phyloP scores from a whole-genome alignment of 2,888 invertebrate genomes.

The Parnassius orleans region DNA sequence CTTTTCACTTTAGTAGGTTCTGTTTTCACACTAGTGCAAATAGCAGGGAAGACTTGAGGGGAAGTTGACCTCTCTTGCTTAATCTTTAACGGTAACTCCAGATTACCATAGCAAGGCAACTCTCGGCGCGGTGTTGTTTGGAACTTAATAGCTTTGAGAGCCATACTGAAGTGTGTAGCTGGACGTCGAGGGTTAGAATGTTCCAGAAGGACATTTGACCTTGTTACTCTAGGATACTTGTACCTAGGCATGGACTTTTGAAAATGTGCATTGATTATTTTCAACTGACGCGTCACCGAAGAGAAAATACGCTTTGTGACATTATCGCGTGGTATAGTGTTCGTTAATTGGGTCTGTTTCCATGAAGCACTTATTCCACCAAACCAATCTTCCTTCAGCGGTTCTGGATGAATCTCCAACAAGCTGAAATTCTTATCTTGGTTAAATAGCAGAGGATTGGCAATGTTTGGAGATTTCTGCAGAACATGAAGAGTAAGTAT shows the following conservation, averaged over 20 bases:
- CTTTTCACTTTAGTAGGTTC: constrained; percentile 42
- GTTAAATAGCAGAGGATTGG: constrained; percentile 58
- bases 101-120: constrained; percentile 72
- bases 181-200: constrained; percentile 52
- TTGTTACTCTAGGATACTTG: constrained; percentile 70
- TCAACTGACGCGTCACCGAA: constrained; percentile 66
- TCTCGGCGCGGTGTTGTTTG: constrained; percentile 64
- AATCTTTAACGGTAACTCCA: constrained; percentile 69
- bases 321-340: constrained; percentile 56
- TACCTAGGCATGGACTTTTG: constrained; percentile 65
- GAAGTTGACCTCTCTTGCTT: constrained; percentile 59
- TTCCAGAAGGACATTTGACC: constrained; percentile 68
- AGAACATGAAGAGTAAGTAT: constrained; percentile 52
- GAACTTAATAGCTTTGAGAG: constrained; percentile 65
- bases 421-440: constrained; percentile 36
- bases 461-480: constrained; percentile 45
- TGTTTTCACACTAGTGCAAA: constrained; percentile 47
- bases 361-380: constrained; percentile 60
- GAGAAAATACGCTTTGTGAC: constrained; percentile 62
- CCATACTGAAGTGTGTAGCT: constrained; percentile 58
- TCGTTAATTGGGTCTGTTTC: constrained; percentile 59
- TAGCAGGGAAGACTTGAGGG: constrained; percentile 53
- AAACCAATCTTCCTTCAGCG: constrained; percentile 51
- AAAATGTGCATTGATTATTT: constrained; percentile 68
- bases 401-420: constrained; percentile 40